Evolutionary conservation across 2,797 vertebrate genomes (phyloP), one percentile per base, ranked within the genome.

Genomic region (Chelon labrosus): DNA sequence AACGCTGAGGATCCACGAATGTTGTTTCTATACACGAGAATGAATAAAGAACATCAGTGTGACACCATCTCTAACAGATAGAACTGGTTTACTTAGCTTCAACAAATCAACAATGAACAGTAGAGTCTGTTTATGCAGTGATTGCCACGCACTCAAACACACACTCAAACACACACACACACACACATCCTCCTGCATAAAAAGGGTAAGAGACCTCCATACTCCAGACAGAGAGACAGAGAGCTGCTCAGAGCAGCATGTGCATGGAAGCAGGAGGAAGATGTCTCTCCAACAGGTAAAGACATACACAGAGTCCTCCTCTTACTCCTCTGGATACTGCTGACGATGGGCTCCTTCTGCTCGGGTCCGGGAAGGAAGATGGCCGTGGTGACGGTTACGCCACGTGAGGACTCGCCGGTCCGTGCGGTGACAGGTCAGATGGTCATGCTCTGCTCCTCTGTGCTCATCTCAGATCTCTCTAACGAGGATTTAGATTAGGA

Each of bases 291-390:
- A 65, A 39, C 5, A 53, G 57, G 42, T 76, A 16, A 46, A 44
- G 25, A 5, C 10, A 53, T 2, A 25, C 2, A 5, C 31, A 69
- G 19, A 57, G 46, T 39, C 53, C 49, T 74, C 55, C 49, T 65
- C 35, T 37, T 66, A 10, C 2, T 70, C 46, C 38, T 59, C n/a
- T n/a, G 31, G 31, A 31, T 47, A n/a, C 25, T 38, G 54, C 66
- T 75, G 25, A 77, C 13, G 14, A 89, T 88, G 89, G 89, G 89
- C 68, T 88, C 88, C 65, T 83, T 49, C 77, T 88, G 88, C 65
- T 83, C 80, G 0, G 49, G 49, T 71, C 56, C 83, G 74, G 76
- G 87, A 80, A 57, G 56, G 22, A 79, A 53, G 66, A 84, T 35
- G 46, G 37, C 59, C 1, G 84, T 80, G 58, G 68, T 84, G 57